phyloP scores from a whole-genome alignment of 2,888 invertebrate species.

The Agriotes lineatus region DNA sequence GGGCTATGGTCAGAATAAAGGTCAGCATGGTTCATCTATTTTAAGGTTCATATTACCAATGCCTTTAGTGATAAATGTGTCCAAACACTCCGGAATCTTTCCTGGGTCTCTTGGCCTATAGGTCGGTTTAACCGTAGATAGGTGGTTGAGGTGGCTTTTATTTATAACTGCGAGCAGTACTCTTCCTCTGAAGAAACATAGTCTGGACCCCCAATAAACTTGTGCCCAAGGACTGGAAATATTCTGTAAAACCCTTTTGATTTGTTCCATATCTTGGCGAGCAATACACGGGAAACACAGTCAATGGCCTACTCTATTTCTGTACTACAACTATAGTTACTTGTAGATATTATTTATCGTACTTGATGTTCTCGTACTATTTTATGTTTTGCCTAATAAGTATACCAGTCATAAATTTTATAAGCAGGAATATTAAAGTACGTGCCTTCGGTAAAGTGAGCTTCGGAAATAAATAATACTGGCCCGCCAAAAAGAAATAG shows the following conservation, averaged over 20 bases:
- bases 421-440: background rate
- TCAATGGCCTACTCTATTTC: conserved; percentile 5
- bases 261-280: background rate
- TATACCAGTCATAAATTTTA: conserved; percentile 12
- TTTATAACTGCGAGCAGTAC: background rate
- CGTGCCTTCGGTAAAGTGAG: no score
- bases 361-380: background rate
- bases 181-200: background rate
- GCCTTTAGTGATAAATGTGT: background rate
- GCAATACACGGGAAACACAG: conserved; percentile 18
- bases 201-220: conserved; percentile 25
- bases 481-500: no score
- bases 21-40: background rate
- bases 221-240: conserved; percentile 20
- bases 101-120: conserved; percentile 15
- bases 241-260: background rate
- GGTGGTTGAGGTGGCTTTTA: background rate
- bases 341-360: background rate
- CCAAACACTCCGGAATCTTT: conserved; percentile 18
- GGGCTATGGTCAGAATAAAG: background rate
- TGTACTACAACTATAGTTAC: conserved; percentile 4
- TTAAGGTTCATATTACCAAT: background rate
- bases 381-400: conserved; percentile 13
- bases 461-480: no score
- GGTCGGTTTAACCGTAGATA: conserved; percentile 43